Evolutionary conservation across 2,797 vertebrate genomes (phyloP), one percentile per base, ranked within the genome.

Genomic region (Phalloptychus januarius): DNA sequence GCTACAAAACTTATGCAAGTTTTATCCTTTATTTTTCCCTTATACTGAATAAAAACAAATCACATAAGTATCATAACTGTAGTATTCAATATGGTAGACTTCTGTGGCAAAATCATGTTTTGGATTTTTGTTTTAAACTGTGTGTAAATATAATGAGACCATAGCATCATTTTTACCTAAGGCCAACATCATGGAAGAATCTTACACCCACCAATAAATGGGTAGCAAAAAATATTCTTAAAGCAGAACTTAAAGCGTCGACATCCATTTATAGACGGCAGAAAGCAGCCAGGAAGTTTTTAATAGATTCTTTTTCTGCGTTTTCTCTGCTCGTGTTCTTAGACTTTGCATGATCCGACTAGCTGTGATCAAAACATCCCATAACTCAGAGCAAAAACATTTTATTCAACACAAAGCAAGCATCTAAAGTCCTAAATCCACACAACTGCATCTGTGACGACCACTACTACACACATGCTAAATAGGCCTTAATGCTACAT

Each of bases 351-450:
- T 36, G 71, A 72, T 7, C 42, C 11, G 0, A 33, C 28, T 42
- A 75, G 56, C 54, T 61, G 40, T 75, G 38, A 56, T 40, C 52
- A 74, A 74, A 74, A 61, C 46, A 52, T 40, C 63, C 20, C 36
- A 42, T 40, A n/a, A 69, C 38, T 69, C 65, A n/a, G 38, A 42
- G 23, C 38, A n/a, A 36, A 72, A 72, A 50, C 18, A 23, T 23
- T 4, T 25, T 36, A 13, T 50, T 50, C 23, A 42, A 67, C 38
- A 69, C 38, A 58, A 58, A 20, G 38, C 36, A 63, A 15, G 20
- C 20, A 72, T 50, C 40, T 28, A 31, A 58, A 77, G 16, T n/a
- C 3, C 12, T 13, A 7, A 28, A 52, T 72, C 42, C 23, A 56
- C 7, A 12, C 31, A 40, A 7, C 16, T 25, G 25, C 45, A 46